These are phyloP conservation scores for Acleris cristana DNA, from an alignment of 2,888 invertebrate genomes.

Conservation along the genomic window DNA sequence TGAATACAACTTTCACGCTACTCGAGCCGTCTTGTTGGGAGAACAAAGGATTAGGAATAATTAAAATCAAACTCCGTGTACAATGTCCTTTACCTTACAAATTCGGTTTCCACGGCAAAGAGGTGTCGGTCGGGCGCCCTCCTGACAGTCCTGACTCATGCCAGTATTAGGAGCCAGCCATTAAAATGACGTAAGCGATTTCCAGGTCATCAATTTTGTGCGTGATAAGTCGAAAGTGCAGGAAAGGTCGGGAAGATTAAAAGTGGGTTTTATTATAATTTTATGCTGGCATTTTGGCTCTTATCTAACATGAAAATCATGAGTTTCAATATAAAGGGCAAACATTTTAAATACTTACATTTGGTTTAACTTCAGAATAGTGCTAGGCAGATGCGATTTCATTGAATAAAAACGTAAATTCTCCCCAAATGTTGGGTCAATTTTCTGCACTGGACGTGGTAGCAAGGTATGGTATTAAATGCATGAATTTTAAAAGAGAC, in stretches of 20 bases:
- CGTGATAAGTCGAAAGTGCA: conserved; percentile 37
- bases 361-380: too few relatives aligned
- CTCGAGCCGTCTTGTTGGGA: conserved; percentile 16
- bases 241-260: conserved; percentile 34
- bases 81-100: conserved; percentile 7
- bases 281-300: conserved; percentile 22
- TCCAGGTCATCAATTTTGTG: conserved; percentile 35
- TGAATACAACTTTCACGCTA: conserved; percentile 31
- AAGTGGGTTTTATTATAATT: conserved; percentile 36
- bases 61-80: conserved; percentile 25
- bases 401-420: too few relatives aligned
- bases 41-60: conserved; percentile 35
- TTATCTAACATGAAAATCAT: neutral
- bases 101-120: conserved; percentile 14
- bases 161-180: conserved; percentile 17
- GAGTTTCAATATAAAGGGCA: neutral
- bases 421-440: too few relatives aligned
- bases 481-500: too few relatives aligned
- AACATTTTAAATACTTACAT: too few relatives aligned
- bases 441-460: too few relatives aligned
- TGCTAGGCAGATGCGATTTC: too few relatives aligned
- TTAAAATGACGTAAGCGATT: conserved; percentile 38
- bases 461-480: too few relatives aligned
- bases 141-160: conserved; percentile 10
- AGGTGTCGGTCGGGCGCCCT: conserved; percentile 8